Base-by-base conservation (phyloP, 2,113 vertebrate species). In the Vombatus ursinus region DNA sequence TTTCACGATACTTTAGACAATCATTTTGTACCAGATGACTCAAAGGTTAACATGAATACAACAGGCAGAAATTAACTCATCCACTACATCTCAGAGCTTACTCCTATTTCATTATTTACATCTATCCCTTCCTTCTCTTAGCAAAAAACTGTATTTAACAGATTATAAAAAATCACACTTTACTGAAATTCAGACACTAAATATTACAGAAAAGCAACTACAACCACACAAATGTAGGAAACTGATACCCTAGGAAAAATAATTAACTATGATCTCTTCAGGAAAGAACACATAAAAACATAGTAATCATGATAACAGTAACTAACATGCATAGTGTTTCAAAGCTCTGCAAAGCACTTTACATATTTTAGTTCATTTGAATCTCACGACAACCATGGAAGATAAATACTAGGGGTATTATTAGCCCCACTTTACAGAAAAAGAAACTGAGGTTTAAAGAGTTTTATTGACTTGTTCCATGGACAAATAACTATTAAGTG, bases 121-220 rank as follows among this genome's bases (percentile, higher is more conserved):
- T 94, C 53, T 26, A 37, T 61, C 44, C 53, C 11, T 9, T 91
- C 52, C 50, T n/a, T 11, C 5, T 94, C 44, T 22, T 23, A 23
- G n/a, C n/a, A 84, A 84, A 77, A 44, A 84, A 44, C 1, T 4
- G 53, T n/a, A 84, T 84, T 84, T 6, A 50, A 49, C 52, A 50
- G 37, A 51, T 92, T 22, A 96, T 50, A 91, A 50, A 94, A 94
- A 95, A 61, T n/a, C 25, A 90, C 44, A 94, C 28, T 16, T 77
- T 16, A 84, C 16, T 84, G 68, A 77, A n/a, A 77, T 84, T 84
- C n/a, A 44, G 68, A 44, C n/a, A 44, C 11, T 26, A 50, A 53
- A 26, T 93, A 53, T 54, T 50, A 24, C 28, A 52, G 51, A 61
- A 49, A 31, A 7, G 19, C 52, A 23, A 49, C 5, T n/a, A 84